Base-by-base conservation (phyloP, 2,113 vertebrate genomes). In the Limanda limanda region DNA sequence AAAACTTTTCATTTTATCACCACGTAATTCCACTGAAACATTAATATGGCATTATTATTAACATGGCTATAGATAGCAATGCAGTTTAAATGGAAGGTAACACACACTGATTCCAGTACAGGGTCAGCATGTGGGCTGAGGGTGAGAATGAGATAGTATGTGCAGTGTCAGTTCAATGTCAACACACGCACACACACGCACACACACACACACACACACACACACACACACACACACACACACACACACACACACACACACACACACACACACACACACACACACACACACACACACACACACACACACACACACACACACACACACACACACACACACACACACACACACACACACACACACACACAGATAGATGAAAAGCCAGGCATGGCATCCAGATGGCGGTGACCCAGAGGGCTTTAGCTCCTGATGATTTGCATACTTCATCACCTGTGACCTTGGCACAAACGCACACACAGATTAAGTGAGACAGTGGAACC, bases 401-500 rank as follows among this genome's bases (percentile, higher is more conserved):
- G 85, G 72, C 71, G 74, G 63, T 45, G 56, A 76, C 74, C 71
- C 65, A 48, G 70, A 56, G 61, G 37, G 72, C 79, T 88, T 88
- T 60, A 58, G 70, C 67, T 67, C 45, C 62, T 78, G 74, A 76
- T 82, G 84, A 68, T 84, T 75, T 82, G 74, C 81, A 83, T 76
- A 73, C 68, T 62, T 81, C 60, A 62, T 83, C 85, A 86, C 77
- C 68, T 82, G 83, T 81, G 81, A 86, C 84, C 80, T 88, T 91
- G 86, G 68, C 81, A 52, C 63, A 24, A 58, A 59, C 37, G 3
- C 58, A 20, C 74, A 59, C n/a, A 37, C 61, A 81, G 79, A 78
- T 82, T 69, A 73, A 75, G 42, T 55, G 68, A 66, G 13, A 68
- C 61, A 55, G 31, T 3, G 48, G 73, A 79, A 81, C 79, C 76